Evolutionary conservation across 2,797 vertebrate species (phyloP).

Genomic region (Enteromius anoplus): DNA sequence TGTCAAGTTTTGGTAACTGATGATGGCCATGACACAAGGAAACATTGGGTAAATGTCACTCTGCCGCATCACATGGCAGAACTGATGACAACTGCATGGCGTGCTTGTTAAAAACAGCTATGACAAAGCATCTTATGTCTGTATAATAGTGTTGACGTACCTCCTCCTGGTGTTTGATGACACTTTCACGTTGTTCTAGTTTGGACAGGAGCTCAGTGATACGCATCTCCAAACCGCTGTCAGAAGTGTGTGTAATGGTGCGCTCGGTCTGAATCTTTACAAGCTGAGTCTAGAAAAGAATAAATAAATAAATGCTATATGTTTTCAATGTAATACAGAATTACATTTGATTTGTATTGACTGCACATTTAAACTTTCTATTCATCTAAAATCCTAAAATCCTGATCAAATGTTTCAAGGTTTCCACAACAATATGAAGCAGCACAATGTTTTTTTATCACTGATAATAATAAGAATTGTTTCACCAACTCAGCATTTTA

Average conservation of each 20-base stretch:
- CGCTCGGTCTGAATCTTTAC: constrained; percentile 82
- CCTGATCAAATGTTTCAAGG: not conserved
- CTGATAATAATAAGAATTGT: not conserved
- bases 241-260: constrained; percentile 73
- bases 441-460: not conserved
- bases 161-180: constrained; percentile 88
- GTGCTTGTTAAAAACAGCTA: not conserved
- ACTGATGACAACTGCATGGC: not conserved
- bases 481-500: not conserved
- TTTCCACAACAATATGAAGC: not conserved
- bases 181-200: constrained; percentile 85
- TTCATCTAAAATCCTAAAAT: not conserved
- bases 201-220: constrained; percentile 82
- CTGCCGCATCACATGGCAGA: not conserved
- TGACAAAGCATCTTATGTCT: not conserved
- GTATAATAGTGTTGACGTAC: constrained; percentile 65
- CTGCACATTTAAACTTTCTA: not conserved
- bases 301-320: not conserved
- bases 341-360: not conserved
- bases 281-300: constrained; percentile 75
- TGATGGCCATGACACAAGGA: not conserved
- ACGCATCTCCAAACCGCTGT: constrained; percentile 83
- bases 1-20: not conserved
- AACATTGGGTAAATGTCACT: not conserved
- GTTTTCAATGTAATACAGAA: not conserved